Evolutionary conservation across 1,140 invertebrate genomes (phyloP).

Genomic region (Brachionus rubens): DNA sequence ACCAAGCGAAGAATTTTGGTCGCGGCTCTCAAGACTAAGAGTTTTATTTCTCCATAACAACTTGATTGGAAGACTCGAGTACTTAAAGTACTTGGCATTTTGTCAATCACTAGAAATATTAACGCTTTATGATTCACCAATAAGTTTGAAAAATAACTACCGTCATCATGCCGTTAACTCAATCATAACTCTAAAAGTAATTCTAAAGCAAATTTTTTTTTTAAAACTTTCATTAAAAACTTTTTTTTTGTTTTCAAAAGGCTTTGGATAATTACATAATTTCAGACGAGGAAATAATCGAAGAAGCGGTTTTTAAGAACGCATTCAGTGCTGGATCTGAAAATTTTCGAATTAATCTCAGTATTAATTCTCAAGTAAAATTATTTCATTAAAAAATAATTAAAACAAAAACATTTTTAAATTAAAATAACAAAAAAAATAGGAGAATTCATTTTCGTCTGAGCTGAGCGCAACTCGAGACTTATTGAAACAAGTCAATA

Average conservation of each 20-base stretch:
- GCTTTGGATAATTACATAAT: slow-evolving; percentile 57
- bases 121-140: slow-evolving; percentile 58
- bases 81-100: slow-evolving; percentile 52
- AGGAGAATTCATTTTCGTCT: slow-evolving; percentile 49
- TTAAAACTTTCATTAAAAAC: not conserved
- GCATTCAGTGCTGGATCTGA: slow-evolving; percentile 51
- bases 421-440: slow-evolving; percentile 41
- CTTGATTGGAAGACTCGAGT: slow-evolving; percentile 55
- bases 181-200: slow-evolving; percentile 33
- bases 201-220: not conserved
- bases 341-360: slow-evolving; percentile 12
- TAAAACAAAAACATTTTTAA: slow-evolving; percentile 16
- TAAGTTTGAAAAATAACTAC: slow-evolving; percentile 52
- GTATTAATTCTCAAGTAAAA: slow-evolving; percentile 17
- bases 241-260: slow-evolving; percentile 53
- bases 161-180: slow-evolving; percentile 44
- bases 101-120: slow-evolving; percentile 52
- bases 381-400: not conserved
- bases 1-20: slow-evolving; percentile 56
- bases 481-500: slow-evolving; percentile 49
- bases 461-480: slow-evolving; percentile 47
- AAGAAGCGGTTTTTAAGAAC: slow-evolving; percentile 56
- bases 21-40: slow-evolving; percentile 51
- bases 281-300: slow-evolving; percentile 61
- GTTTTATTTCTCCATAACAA: slow-evolving; percentile 59